These are phyloP conservation scores for Oenanthe oenanthe DNA, from an alignment of 2,113 vertebrate species.

Conservation along the genomic window DNA sequence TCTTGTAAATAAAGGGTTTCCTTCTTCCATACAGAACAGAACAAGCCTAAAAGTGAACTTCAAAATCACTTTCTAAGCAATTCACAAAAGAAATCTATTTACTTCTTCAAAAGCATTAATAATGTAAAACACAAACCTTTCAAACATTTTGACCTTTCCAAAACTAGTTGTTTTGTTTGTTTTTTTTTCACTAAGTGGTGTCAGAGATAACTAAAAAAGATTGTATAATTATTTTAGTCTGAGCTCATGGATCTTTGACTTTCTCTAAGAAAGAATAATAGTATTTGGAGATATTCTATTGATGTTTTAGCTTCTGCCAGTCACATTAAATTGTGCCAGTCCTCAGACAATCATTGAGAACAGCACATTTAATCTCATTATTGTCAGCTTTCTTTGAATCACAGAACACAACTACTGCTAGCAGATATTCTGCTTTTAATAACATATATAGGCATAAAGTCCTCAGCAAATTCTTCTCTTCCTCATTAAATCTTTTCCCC, in stretches of 20 bases:
- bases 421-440: not conserved
- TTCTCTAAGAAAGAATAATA: not conserved
- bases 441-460: not conserved
- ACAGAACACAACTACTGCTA: not conserved
- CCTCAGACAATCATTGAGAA: not conserved
- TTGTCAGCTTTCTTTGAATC: not conserved
- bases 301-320: not conserved
- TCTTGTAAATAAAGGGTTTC: not conserved
- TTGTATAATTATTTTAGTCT: not conserved
- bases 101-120: not conserved
- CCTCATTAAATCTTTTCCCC: constrained; percentile 17
- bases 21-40: not conserved
- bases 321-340: not conserved
- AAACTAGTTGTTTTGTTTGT: not conserved
- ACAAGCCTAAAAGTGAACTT: not conserved
- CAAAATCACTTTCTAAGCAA: not conserved
- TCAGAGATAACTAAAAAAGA: not conserved
- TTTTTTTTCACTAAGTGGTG: not conserved
- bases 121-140: not conserved
- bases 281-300: not conserved
- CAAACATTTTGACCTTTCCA: not conserved
- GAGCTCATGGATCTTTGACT: not conserved
- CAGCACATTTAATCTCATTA: not conserved
- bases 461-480: not conserved
- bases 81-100: not conserved